Conservation (phyloP, 2,888 invertebrate species). For the Pristionchus entomophagus region DNA sequence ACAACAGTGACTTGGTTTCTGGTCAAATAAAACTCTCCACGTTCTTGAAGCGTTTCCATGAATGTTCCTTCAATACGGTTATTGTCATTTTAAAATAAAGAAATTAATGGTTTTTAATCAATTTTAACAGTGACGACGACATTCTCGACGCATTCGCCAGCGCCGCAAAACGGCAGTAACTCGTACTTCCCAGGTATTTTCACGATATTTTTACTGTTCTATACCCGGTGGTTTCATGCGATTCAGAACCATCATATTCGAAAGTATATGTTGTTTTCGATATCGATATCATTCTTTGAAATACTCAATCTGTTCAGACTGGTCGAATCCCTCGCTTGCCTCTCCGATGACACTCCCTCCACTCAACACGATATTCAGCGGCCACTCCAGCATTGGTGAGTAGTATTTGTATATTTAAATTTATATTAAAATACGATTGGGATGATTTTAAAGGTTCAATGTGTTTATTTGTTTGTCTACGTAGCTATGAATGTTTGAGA, state of each 20-base stretch:
- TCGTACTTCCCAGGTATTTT: slow-evolving; percentile 2
- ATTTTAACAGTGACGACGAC: slow-evolving; percentile 3
- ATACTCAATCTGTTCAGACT: background rate
- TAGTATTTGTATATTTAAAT: background rate
- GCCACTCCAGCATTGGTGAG: background rate
- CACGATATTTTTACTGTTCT: background rate
- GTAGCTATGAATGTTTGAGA: background rate
- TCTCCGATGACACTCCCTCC: slow-evolving; percentile 1
- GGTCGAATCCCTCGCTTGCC: background rate
- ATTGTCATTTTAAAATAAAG: background rate
- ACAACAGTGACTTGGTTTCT: background rate
- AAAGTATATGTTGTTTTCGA: no score
- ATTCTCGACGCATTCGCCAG: slow-evolving; percentile 14
- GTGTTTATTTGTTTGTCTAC: no score
- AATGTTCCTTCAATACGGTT: background rate
- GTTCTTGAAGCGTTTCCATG: background rate
- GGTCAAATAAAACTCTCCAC: no score
- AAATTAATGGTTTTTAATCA: no score
- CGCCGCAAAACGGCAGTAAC: background rate
- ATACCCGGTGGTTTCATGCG: background rate
- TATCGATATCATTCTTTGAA: background rate
- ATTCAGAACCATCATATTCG: background rate
- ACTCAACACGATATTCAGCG: slow-evolving; percentile 14
- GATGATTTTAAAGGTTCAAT: no score
- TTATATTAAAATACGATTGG: no score